These are phyloP conservation scores for Tridacna crocea DNA, from an alignment of 2,888 invertebrate genomes.

Conservation along the genomic window DNA sequence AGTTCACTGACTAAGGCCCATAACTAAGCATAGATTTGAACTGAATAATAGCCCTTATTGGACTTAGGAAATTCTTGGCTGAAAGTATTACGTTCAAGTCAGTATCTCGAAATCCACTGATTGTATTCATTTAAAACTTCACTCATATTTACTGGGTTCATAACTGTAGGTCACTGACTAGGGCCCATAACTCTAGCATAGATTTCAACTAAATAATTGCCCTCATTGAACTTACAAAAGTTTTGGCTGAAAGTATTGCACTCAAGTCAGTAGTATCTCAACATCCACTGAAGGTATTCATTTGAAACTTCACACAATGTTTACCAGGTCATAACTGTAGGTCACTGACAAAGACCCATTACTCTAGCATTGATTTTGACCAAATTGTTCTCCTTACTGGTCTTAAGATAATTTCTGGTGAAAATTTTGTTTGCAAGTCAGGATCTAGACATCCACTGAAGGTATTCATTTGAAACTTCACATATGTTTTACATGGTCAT, in stretches of 20 bases:
- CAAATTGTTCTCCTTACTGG: neutral
- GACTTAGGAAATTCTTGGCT: no score
- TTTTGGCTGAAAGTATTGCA: slow-evolving; percentile 6
- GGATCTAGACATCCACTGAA: neutral
- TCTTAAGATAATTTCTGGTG: neutral
- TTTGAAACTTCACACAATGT: neutral
- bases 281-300: neutral
- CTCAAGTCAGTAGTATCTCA: neutral
- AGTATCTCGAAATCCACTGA: no score
- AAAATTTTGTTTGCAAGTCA: neutral
- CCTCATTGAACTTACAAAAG: neutral
- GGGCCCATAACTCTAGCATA: neutral
- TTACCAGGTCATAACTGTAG: neutral
- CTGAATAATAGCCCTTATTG: no score
- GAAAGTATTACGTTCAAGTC: no score
- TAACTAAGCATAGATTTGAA: no score
- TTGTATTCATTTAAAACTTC: no score
- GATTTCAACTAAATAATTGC: neutral
- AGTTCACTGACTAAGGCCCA: no score
- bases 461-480: neutral
- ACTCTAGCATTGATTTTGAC: neutral
- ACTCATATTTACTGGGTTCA: no score
- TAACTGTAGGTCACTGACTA: neutral
- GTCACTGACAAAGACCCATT: neutral
- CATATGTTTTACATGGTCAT: neutral